Evolutionary conservation across 2,797 vertebrate species (phyloP).

Genomic region (Hypotaenidia philippensis): DNA sequence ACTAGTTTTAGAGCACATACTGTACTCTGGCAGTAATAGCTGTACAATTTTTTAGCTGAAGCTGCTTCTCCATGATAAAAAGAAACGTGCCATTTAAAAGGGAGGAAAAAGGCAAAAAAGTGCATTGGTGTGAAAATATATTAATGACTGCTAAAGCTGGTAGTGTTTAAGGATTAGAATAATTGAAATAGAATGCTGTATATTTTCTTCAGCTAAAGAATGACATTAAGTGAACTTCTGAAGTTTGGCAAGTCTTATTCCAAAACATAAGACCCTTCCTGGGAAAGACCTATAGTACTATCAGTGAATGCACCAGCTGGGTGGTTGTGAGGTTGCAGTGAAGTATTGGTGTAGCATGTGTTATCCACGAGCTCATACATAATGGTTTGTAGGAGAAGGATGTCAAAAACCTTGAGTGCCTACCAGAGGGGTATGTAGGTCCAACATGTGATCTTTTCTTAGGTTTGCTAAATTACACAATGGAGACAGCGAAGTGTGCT

Average conservation of each 20-base stretch:
- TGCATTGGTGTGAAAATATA: not conserved
- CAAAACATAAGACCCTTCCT: fast-evolving
- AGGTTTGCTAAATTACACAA: not conserved
- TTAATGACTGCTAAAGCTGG: not conserved
- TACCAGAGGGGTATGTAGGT: not conserved
- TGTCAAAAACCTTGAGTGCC: not conserved
- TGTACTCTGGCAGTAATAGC: not conserved
- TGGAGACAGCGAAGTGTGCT: not conserved
- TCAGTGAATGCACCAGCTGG: not conserved
- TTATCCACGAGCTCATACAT: not conserved
- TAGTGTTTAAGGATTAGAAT: not conserved
- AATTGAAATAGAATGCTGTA: not conserved
- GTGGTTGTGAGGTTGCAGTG: not conserved
- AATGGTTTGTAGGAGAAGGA: not conserved
- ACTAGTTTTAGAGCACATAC: not conserved
- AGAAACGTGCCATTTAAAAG: not conserved
- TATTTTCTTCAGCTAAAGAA: not conserved
- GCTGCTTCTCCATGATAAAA: not conserved
- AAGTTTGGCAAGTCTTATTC: not conserved
- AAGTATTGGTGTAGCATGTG: not conserved
- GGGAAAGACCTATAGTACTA: not conserved
- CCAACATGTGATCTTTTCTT: not conserved
- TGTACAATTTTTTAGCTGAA: not conserved
- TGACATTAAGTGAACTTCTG: not conserved
- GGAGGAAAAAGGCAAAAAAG: not conserved